A percentile compares a stretch with the other conserved stretches of the same genome.
Conservation (phyloP, 2,888 invertebrate species). For the Mechanitis mazaeus region DNA sequence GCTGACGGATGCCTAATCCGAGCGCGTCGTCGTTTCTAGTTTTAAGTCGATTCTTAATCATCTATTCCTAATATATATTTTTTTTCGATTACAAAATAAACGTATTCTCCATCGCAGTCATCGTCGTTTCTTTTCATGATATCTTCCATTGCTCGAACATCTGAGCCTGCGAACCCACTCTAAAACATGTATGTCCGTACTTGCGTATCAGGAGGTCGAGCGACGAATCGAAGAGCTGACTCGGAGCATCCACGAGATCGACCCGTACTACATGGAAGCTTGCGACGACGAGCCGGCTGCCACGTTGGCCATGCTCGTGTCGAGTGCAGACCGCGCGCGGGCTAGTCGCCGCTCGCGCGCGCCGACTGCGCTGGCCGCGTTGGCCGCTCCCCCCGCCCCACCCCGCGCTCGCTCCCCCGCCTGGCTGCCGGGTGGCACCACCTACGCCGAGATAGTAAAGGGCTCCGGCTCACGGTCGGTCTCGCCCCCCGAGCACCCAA, state of each 20-base stretch:
- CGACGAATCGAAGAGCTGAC: conserved; percentile 84
- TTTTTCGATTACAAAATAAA: conserved; percentile 59
- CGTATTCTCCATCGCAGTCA: conserved; percentile 60
- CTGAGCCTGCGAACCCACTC: conserved; percentile 52
- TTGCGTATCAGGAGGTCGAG: conserved; percentile 82
- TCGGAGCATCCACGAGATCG: conserved; percentile 83
- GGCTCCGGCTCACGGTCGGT: conserved; percentile 72
- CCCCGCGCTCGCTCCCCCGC: conserved; percentile 81
- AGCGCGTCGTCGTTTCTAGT: conserved; percentile 41
- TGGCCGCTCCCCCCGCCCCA: conserved; percentile 53
- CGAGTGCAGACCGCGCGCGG: conserved; percentile 49
- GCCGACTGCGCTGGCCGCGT: conserved; percentile 79
- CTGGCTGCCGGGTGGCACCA: conserved; percentile 84
- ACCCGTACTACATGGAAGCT: conserved; percentile 81
- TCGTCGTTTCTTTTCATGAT: conserved; percentile 61
- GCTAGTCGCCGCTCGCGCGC: conserved; percentile 62
- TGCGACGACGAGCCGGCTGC: conserved; percentile 82
- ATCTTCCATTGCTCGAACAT: conserved; percentile 38
- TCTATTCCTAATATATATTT: conserved; percentile 59
- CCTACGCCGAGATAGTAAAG: conserved; percentile 87
- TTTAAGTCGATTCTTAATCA: conserved; percentile 52
- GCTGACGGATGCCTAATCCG: conserved; percentile 79
- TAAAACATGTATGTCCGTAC: conserved; percentile 74
- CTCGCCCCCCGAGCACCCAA: conserved; percentile 45
- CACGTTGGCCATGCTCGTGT: conserved; percentile 60